A percentile compares a stretch with the other conserved stretches of the same genome.
Evolutionary conservation across 64 coral and sea anemone species (phyloP).

Genomic region (Pocillopora damicornis): DNA sequence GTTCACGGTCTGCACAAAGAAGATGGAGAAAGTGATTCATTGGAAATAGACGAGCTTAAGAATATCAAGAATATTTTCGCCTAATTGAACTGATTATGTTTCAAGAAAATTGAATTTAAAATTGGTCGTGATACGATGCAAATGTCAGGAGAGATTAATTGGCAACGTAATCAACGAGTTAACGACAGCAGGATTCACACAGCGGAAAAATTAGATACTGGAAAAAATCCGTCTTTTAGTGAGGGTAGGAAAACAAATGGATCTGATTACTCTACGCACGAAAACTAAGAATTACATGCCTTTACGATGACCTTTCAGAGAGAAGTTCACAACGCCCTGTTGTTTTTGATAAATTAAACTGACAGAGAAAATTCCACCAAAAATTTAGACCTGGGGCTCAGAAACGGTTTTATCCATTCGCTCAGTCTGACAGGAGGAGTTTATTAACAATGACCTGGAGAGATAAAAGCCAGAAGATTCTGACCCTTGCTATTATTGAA

Average conservation of each 20-base stretch:
- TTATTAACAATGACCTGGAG: not conserved
- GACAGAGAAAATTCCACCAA: not conserved
- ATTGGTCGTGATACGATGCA: not conserved
- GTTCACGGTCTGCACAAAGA: not conserved
- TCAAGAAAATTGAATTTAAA: conserved; percentile 26
- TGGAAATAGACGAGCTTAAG: not conserved
- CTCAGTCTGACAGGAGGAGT: not conserved
- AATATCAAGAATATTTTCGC: not conserved
- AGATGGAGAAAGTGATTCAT: not conserved
- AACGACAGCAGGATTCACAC: not conserved
- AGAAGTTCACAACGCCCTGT: not conserved
- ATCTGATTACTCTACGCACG: not conserved
- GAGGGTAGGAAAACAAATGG: not conserved
- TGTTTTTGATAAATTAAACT: not conserved
- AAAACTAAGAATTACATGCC: not conserved
- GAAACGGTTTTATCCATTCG: too few relatives aligned
- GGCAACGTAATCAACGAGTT: not conserved
- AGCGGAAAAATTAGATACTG: not conserved
- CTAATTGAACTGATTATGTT: not conserved
- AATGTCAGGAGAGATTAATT: not conserved
- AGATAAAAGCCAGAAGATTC: not conserved
- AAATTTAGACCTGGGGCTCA: too few relatives aligned
- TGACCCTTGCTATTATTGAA: not conserved
- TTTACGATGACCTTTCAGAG: too few relatives aligned
- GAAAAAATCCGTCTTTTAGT: not conserved